phyloP scores from a whole-genome alignment of 2,888 invertebrate genomes.

The Papilio gigon region DNA sequence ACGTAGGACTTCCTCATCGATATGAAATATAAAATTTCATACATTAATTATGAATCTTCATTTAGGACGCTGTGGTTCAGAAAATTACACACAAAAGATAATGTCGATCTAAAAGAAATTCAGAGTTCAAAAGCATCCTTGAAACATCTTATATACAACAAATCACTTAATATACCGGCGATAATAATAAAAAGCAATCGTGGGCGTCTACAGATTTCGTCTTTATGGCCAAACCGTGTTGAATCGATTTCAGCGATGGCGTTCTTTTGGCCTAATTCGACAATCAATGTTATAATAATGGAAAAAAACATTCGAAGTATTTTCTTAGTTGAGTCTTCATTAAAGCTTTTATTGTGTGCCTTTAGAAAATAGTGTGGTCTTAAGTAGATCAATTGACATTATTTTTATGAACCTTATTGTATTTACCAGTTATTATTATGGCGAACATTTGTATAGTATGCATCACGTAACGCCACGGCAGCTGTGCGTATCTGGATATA shows the following conservation, averaged over 20 bases:
- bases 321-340: constrained; percentile 1
- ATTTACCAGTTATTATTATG: too few relatives aligned
- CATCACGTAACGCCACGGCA: too few relatives aligned
- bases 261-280: constrained; percentile 18
- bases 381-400: too few relatives aligned
- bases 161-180: constrained; percentile 29
- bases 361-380: not conserved
- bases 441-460: too few relatives aligned
- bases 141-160: constrained; percentile 13
- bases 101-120: not conserved
- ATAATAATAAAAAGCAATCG: constrained; percentile 35
- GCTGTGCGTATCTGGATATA: too few relatives aligned
- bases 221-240: constrained; percentile 30
- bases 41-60: not conserved
- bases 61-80: not conserved
- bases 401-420: too few relatives aligned
- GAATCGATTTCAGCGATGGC: constrained; percentile 34
- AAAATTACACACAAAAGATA: not conserved
- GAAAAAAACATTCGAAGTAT: not conserved
- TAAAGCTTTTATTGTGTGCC: not conserved
- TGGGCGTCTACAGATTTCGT: constrained; percentile 31
- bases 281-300: constrained; percentile 11
- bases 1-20: too few relatives aligned
- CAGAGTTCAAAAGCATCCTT: constrained; percentile 6
- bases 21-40: too few relatives aligned